Percentiles rank a stretch among this genome's conserved stretches.
Conservation (phyloP, 2,888 invertebrate genomes). For the Litoditis marina region DNA sequence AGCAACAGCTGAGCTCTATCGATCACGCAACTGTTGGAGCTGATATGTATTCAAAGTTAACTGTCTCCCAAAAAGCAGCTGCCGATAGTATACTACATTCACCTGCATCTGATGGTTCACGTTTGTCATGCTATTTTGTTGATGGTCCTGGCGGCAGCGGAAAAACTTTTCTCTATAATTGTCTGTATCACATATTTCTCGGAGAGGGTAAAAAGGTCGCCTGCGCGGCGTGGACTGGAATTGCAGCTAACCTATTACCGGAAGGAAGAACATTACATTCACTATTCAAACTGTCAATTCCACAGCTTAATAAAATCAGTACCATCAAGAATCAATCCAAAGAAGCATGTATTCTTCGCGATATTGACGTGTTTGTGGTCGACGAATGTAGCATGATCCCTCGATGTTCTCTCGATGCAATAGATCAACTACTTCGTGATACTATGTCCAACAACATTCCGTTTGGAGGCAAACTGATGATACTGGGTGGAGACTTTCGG, state of each 20-base stretch:
- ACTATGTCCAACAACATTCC: constrained; percentile 9
- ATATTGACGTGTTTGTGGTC: constrained; percentile 9
- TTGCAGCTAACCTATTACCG: constrained; percentile 24
- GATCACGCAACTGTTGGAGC: background rate
- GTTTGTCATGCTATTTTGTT: no score
- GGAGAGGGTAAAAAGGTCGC: constrained; percentile 15
- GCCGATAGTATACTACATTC: no score
- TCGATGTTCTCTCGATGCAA: constrained; percentile 10
- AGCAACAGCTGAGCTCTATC: background rate
- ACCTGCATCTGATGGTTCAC: no score
- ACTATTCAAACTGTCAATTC: constrained; percentile 15
- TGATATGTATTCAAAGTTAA: constrained; percentile 5
- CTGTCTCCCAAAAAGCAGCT: background rate
- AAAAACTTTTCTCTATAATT: constrained; percentile 19
- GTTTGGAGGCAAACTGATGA: constrained; percentile 21
- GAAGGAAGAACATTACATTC: constrained; percentile 21
- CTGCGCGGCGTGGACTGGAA: constrained; percentile 22
- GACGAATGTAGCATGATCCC: constrained; percentile 24
- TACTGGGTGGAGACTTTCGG: constrained; percentile 26
- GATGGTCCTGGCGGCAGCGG: constrained; percentile 23
- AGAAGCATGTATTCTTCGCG: constrained; percentile 4
- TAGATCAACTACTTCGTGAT: constrained; percentile 19
- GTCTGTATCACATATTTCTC: constrained; percentile 16
- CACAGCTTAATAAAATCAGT: no score
- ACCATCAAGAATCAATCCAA: no score